Base-by-base conservation (phyloP, 2,888 invertebrate species). In the Dicranocentrus wangi region DNA sequence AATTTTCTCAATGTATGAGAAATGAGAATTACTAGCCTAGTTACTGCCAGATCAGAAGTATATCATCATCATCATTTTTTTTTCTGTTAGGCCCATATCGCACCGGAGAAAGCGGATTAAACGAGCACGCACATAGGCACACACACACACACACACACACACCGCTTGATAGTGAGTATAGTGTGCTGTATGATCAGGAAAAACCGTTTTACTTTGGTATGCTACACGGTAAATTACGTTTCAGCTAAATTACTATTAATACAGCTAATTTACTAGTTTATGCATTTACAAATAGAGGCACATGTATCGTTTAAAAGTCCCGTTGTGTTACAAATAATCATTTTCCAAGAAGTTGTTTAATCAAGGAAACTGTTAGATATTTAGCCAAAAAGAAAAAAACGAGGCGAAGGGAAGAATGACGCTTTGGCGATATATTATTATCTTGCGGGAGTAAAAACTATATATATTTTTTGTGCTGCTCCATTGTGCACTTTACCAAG, bases 161-260 rank as follows among this genome's bases (percentile, higher is more conserved):
- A n/a, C n/a, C n/a, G n/a, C n/a, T 8, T 39, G 39, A 13, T 8
- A 39, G 7, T 39, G 39, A 39, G 39, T 39, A 39, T 55, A 28
- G 21, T 23, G n/a, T 19, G 8, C 39, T 65, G 2, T 55, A 39
- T 32, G 32, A 55, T 28, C 15, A 63, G 8, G 21, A 23, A 2
- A 55, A 76, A 76, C 47, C 27, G 60, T 58, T 60, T 68, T 23
- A 28, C 47, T 43, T 70, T 53, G 69, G 69, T 70, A 63, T 70
- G 77, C 60, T n/a, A n/a, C 47, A 69, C 77, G 77, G 28, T 77
- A 77, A 77, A 77, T 77, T 77, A 77, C 19, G 77, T 63, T 63
- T 77, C 77, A 69, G 21, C 27, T 77, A 69, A 69, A 63, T 77
- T 70, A 53, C 47, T 61, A 47, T 66, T 63, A 77, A 69, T 76